Conservation (phyloP, 92 coral and sea anemone genomes). For the Phenganax subtilis region DNA sequence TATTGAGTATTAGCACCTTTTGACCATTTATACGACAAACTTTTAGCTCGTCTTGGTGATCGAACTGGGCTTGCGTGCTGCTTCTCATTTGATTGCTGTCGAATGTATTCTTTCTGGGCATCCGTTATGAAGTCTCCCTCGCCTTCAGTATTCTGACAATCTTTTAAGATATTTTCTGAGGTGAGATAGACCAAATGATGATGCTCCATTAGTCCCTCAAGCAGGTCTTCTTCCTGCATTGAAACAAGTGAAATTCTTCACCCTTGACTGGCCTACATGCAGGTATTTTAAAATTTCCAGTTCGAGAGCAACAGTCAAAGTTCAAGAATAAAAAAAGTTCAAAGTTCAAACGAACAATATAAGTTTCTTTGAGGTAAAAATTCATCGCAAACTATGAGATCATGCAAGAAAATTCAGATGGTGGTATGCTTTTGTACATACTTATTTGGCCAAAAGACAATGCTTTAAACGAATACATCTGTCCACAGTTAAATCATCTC, state of each 20-base stretch:
- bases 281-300: background rate
- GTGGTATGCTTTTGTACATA: background rate
- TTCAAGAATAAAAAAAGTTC: background rate
- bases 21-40: constrained; percentile 2
- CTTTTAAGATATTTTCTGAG: constrained; percentile 69
- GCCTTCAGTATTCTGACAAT: constrained; percentile 63
- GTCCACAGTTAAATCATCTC: background rate
- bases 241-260: constrained; percentile 1
- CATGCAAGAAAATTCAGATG: too few relatives aligned
- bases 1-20: constrained; percentile 7
- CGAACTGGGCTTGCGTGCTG: constrained; percentile 35
- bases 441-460: background rate
- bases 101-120: constrained; percentile 87
- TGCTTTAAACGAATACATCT: background rate
- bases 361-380: background rate
- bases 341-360: background rate
- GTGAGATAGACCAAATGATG: constrained; percentile 84
- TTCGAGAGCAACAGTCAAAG: background rate
- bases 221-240: constrained; percentile 47
- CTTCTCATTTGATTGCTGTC: constrained; percentile 75
- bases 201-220: constrained; percentile 74
- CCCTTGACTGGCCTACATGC: too few relatives aligned
- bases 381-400: background rate
- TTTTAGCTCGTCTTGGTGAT: constrained; percentile 29
- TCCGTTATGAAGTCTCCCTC: constrained; percentile 67